Base-by-base conservation (phyloP, 2,113 vertebrate genomes). In the Forbesichthys papilliferus region DNA sequence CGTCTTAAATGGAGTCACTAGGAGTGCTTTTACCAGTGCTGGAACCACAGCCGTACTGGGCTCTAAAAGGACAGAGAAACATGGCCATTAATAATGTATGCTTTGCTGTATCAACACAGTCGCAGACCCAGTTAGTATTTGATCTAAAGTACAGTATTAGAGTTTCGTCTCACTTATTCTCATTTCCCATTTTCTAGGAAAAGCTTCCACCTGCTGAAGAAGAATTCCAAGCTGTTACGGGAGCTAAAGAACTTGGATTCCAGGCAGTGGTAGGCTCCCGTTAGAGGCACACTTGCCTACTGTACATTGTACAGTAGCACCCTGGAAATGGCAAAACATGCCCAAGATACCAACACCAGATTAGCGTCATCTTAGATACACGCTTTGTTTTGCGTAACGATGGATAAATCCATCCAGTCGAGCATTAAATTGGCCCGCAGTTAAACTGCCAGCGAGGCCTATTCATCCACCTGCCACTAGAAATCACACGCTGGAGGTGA, bases 231-330 rank as follows among this genome's bases (percentile, higher is more conserved):
- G 89, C 93, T 99, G 58, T 87, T 99, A 84, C 93, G 98, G 86
- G 98, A 99, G 69, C 88, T 99, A 78, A 99, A 99, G 91, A 96
- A 99, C 88, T 90, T 99, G 91, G 97, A 99, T 85, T 99, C 98
- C 14, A 95, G 97, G 61, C 97, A 99, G 48, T 99, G 98, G 98
- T 99, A 94, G 85, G 92, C 27, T 27, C 27, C 27, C 86, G 42
- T 66, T 16, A 49, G 51, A 20, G 18, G n/a, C 12, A 14, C 11
- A 5, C 5, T 42, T 8, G 7, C 36, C 1, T 42, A 16, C 16
- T 16, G 16, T 16, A 42, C 36, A 52, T 52, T 64, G 49, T 63
- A 55, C 20, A 57, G 64, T 27, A 52, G 16, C 18, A 14, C 42
- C 20, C 18, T 48, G 18, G n/a, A 33, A 27, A 27, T 27, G 27